A percentile compares a stretch with the other conserved stretches of the same genome.
Evolutionary conservation across 1,140 invertebrate species (phyloP).

Genomic region (Holotrichia oblita): DNA sequence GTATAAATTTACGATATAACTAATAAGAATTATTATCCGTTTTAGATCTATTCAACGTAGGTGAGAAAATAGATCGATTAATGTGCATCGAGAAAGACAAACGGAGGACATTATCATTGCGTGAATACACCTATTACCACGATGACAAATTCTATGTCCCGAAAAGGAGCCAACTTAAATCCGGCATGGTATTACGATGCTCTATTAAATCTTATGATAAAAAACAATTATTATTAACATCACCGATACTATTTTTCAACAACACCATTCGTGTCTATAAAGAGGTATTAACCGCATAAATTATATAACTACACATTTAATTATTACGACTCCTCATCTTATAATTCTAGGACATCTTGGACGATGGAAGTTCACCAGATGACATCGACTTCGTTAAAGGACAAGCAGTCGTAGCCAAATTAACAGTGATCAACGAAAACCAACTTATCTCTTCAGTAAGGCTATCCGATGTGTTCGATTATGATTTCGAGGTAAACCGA

Average conservation of each 20-base stretch:
- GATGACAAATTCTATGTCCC: conserved; percentile 36
- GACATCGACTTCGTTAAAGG: conserved; percentile 49
- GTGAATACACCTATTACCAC: conserved; percentile 36
- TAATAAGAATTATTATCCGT: too few relatives aligned
- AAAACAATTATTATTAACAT: conserved; percentile 51
- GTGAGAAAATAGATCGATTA: conserved; percentile 35
- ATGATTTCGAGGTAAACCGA: conserved; percentile 43
- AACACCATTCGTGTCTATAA: conserved; percentile 50
- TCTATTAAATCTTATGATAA: conserved; percentile 53
- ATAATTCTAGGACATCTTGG: conserved; percentile 26
- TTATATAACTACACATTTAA: too few relatives aligned
- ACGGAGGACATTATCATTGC: conserved; percentile 23
- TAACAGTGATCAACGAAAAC: conserved; percentile 51
- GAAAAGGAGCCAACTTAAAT: conserved; percentile 51
- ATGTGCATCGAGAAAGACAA: conserved; percentile 38
- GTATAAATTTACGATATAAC: too few relatives aligned
- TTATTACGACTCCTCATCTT: too few relatives aligned
- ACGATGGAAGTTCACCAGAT: conserved; percentile 38
- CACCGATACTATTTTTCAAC: conserved; percentile 53
- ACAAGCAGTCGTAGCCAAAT: conserved; percentile 57
- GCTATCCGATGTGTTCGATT: conserved; percentile 52
- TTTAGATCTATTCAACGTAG: conserved; percentile 23
- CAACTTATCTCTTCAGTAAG: conserved; percentile 49
- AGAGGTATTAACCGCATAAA: too few relatives aligned
- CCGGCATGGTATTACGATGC: conserved; percentile 55